These are phyloP conservation scores for Entelurus aequoreus DNA, from an alignment of 2,113 vertebrate species.

Conservation along the genomic window DNA sequence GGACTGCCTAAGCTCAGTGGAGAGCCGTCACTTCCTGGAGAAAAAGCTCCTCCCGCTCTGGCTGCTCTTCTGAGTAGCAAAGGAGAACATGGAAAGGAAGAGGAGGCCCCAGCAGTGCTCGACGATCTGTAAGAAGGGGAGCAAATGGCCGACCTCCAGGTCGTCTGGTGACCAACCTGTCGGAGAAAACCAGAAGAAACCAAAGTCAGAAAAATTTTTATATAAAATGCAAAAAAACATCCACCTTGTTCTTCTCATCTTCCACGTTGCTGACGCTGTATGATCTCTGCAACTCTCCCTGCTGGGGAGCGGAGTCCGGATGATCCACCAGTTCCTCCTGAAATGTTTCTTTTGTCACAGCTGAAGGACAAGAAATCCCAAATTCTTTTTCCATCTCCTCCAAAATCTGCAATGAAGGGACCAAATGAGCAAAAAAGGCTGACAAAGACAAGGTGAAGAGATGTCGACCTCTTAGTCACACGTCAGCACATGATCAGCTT, in stretches of 20 bases:
- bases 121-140: constrained; percentile 38
- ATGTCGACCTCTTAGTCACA: too few species aligned
- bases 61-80: constrained; percentile 52
- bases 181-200: constrained; percentile 33
- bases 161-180: constrained; percentile 71
- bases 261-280: constrained; percentile 52
- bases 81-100: constrained; percentile 67
- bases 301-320: constrained; percentile 48
- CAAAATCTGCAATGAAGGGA: constrained; percentile 62
- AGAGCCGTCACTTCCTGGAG: constrained; percentile 42
- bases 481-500: neutral
- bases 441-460: constrained; percentile 3
- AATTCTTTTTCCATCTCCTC: constrained; percentile 72
- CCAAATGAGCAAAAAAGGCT: neutral
- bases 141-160: constrained; percentile 55
- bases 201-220: neutral
- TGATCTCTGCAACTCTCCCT: constrained; percentile 62
- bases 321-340: constrained; percentile 48
- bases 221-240: neutral
- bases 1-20: constrained; percentile 48
- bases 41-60: constrained; percentile 36
- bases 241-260: constrained; percentile 73
- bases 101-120: constrained; percentile 52
- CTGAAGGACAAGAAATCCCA: constrained; percentile 58
- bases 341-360: constrained; percentile 34